These are phyloP conservation scores for Ceraclea dissimilis DNA, from an alignment of 2,888 invertebrate genomes.

Conservation along the genomic window DNA sequence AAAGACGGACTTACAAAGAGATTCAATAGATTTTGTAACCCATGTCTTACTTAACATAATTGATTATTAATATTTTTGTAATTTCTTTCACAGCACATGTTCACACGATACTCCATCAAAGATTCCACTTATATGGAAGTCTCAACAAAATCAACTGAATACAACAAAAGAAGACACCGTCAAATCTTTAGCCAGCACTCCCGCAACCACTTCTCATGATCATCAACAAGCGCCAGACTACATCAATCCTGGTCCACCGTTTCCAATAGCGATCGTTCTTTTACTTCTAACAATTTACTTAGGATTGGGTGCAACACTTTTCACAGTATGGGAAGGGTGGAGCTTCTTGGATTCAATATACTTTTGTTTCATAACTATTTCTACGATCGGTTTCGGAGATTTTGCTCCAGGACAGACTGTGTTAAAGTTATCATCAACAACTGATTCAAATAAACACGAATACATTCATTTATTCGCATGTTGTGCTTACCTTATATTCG, in stretches of 20 bases:
- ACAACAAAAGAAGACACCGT: conserved; percentile 15
- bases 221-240: conserved; percentile 37
- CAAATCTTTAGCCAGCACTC: conserved; percentile 32
- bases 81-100: conserved; percentile 33
- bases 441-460: conserved; percentile 37
- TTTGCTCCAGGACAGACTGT: conserved; percentile 56
- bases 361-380: conserved; percentile 77
- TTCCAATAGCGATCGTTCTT: conserved; percentile 50
- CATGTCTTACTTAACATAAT: too few relatives aligned
- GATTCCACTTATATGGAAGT: conserved; percentile 63
- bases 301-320: conserved; percentile 66
- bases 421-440: conserved; percentile 39
- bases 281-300: conserved; percentile 66
- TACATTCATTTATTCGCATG: conserved; percentile 71
- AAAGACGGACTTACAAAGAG: too few relatives aligned
- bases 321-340: conserved; percentile 77
- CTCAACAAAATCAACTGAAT: conserved; percentile 38
- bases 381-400: conserved; percentile 77
- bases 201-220: conserved; percentile 37
- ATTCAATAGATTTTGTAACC: too few relatives aligned
- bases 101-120: conserved; percentile 69
- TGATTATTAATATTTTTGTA: too few relatives aligned
- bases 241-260: conserved; percentile 36
- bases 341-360: conserved; percentile 74
- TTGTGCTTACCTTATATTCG: conserved; percentile 70